phyloP scores from a whole-genome alignment of 2,113 vertebrate species.

The Misgurnus anguillicaudatus region DNA sequence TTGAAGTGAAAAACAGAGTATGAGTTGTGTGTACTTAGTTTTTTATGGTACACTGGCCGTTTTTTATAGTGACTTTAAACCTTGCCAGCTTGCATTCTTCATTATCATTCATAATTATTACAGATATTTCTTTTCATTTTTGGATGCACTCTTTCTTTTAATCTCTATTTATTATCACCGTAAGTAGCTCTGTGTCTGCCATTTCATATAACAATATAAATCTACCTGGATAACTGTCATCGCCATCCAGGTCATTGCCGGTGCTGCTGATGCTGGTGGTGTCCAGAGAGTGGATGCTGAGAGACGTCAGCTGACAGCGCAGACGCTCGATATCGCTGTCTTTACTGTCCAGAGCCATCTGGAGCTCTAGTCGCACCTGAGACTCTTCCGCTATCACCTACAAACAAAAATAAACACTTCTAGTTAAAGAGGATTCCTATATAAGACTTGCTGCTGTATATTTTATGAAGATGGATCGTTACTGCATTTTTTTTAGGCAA shows the following conservation, averaged over 20 bases:
- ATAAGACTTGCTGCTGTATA: background rate
- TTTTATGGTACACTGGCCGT: too few species aligned
- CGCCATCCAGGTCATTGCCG: slow-evolving; percentile 83
- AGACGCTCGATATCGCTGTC: slow-evolving; percentile 98
- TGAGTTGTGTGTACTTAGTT: background rate
- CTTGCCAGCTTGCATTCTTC: too few species aligned
- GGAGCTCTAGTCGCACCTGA: slow-evolving; percentile 89
- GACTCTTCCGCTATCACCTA: slow-evolving; percentile 92
- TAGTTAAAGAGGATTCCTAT: background rate
- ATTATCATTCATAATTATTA: too few species aligned
- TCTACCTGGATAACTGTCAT: slow-evolving; percentile 90
- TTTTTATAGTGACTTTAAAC: too few species aligned
- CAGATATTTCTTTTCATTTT: too few species aligned
- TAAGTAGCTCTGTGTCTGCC: too few species aligned
- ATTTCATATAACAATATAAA: background rate
- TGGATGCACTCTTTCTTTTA: too few species aligned
- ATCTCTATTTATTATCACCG: too few species aligned
- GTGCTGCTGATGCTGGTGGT: slow-evolving; percentile 87
- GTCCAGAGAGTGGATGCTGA: slow-evolving; percentile 88
- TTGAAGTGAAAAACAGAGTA: slow-evolving; percentile 55
- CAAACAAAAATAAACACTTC: slow-evolving; percentile 45
- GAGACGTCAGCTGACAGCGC: slow-evolving; percentile 86
- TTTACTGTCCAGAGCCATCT: slow-evolving; percentile 96
- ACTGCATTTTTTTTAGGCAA: too few species aligned
- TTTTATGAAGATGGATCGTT: too few species aligned